A percentile compares a stretch with the other conserved stretches of the same genome.
phyloP scores from a whole-genome alignment of 2,797 vertebrate species.

The Enteromius viviparus region DNA sequence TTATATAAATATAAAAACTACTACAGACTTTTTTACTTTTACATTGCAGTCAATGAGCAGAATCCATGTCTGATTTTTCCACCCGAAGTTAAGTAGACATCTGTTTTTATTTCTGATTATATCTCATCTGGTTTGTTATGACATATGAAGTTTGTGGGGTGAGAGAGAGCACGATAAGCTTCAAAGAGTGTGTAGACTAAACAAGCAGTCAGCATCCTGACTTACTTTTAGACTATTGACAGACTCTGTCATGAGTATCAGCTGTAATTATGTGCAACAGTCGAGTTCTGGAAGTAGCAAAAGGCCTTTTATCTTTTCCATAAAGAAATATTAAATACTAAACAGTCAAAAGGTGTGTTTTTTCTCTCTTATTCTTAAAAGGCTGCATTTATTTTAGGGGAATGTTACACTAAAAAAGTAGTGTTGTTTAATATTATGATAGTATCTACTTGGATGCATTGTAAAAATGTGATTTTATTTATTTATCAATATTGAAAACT shows the following conservation, averaged over 20 bases:
- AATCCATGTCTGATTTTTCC: not conserved
- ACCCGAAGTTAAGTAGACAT: not conserved
- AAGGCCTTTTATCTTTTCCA: not conserved
- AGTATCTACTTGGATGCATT: not conserved
- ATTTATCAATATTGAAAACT: not conserved
- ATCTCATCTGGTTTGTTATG: not conserved
- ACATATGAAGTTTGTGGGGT: not conserved
- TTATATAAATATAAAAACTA: not conserved
- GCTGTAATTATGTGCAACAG: not conserved
- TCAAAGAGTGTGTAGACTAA: slow-evolving; percentile 15
- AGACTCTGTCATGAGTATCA: not conserved
- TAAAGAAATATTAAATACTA: not conserved
- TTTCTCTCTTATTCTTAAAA: not conserved
- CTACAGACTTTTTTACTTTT: not conserved
- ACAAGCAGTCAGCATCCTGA: not conserved
- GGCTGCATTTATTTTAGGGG: not conserved
- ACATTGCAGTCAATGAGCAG: not conserved
- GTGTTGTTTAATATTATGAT: not conserved
- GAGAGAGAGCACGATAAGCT: not conserved
- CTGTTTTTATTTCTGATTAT: not conserved
- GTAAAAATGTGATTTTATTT: not conserved
- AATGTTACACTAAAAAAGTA: not conserved
- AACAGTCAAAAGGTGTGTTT: not conserved
- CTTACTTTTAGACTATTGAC: not conserved
- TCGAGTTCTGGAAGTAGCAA: not conserved